These are phyloP conservation scores for Sinocyclocheilus maitianheensis DNA, from an alignment of 2,113 vertebrate genomes.

Conservation along the genomic window DNA sequence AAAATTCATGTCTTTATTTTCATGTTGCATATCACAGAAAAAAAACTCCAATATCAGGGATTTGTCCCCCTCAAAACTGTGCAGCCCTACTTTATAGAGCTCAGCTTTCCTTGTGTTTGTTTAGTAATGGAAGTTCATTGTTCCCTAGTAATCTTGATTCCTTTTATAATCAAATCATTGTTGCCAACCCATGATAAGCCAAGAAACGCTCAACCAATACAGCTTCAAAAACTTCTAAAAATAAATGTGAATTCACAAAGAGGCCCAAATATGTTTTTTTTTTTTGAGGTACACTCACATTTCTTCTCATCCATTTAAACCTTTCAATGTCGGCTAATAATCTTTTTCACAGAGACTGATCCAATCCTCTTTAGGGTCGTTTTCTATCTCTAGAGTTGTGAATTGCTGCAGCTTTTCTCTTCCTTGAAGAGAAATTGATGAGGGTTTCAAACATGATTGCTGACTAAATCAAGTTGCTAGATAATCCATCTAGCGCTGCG, in stretches of 20 bases:
- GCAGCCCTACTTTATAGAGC: no score
- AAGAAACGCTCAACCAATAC: not conserved
- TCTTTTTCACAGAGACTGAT: not conserved
- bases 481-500: conserved; percentile 74
- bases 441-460: conserved; percentile 49
- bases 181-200: not conserved
- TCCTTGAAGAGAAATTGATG: not conserved
- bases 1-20: no score
- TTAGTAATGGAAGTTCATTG: not conserved
- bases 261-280: not conserved
- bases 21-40: no score
- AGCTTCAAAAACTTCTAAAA: not conserved
- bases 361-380: not conserved
- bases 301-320: not conserved
- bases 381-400: conserved; percentile 8
- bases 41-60: no score
- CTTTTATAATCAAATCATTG: not conserved
- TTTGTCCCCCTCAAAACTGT: no score
- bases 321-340: not conserved
- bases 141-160: not conserved
- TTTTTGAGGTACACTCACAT: not conserved
- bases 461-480: conserved; percentile 68
- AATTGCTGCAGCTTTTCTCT: conserved; percentile 3
- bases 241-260: not conserved
- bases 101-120: no score